These are phyloP conservation scores for Tamandua tetradactyla DNA, from an alignment of 2,797 vertebrate genomes.

Conservation along the genomic window DNA sequence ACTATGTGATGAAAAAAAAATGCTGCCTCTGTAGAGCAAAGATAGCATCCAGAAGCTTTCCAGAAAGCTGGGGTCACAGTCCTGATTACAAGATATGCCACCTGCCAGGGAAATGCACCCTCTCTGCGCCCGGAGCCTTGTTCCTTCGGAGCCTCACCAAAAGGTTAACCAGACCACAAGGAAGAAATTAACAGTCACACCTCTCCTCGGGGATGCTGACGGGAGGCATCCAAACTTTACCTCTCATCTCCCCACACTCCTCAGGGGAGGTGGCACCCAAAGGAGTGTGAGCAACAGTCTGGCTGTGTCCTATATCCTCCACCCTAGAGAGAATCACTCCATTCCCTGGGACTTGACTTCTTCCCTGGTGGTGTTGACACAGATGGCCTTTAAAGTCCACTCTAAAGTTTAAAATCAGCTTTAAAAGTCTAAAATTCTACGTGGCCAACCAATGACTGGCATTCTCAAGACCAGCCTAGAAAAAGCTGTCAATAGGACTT, in stretches of 20 bases:
- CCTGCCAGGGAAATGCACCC: neutral
- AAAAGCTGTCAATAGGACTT: neutral
- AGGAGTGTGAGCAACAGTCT: neutral
- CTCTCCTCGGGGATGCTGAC: neutral
- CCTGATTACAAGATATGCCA: neutral
- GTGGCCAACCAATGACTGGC: neutral
- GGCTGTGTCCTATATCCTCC: neutral
- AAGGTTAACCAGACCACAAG: slow-evolving; percentile 35
- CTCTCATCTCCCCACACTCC: neutral
- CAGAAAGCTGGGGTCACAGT: neutral
- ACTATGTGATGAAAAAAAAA: neutral
- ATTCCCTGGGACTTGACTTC: neutral
- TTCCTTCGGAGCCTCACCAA: neutral
- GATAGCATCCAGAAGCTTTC: neutral
- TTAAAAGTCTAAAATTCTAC: neutral
- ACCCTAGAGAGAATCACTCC: neutral
- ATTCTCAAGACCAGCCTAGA: neutral
- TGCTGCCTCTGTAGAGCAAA: neutral
- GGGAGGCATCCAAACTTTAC: neutral
- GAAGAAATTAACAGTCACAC: neutral
- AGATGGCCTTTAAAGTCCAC: neutral
- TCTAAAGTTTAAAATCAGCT: neutral
- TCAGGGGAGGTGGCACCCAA: neutral
- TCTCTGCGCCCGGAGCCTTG: neutral
- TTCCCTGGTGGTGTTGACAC: neutral